phyloP scores from a whole-genome alignment of 2,797 vertebrate genomes.

The Clarias fuscus region DNA sequence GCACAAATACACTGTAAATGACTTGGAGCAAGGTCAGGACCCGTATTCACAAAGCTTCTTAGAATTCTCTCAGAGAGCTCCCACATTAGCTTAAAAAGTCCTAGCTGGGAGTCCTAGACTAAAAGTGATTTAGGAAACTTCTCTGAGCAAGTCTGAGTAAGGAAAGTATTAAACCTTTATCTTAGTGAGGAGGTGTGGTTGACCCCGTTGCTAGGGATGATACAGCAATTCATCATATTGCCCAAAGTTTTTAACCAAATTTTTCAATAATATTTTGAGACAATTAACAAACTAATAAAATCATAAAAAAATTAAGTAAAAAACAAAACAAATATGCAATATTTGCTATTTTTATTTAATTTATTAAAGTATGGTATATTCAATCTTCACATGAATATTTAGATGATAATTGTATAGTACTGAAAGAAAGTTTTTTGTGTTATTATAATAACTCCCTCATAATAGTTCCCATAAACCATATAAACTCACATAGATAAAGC shows the following conservation, averaged over 20 bases:
- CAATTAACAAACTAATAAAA: neutral
- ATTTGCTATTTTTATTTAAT: neutral
- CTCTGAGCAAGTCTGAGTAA: no score
- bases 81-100: no score
- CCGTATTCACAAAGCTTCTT: no score
- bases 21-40: no score
- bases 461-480: neutral
- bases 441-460: neutral
- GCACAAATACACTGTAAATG: no score
- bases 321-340: neutral
- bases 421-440: neutral
- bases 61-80: no score
- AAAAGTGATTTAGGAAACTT: no score
- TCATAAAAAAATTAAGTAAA: neutral
- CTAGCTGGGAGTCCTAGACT: no score
- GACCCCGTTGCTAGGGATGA: no score
- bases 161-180: no score
- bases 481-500: neutral
- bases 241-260: neutral
- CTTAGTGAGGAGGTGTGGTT: no score
- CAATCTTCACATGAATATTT: neutral
- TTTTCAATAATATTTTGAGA: neutral
- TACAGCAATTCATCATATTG: no score
- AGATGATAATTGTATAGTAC: neutral
- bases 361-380: neutral